Base-by-base conservation (phyloP, 1,140 invertebrate species). In the Drosophila neocordata region DNA sequence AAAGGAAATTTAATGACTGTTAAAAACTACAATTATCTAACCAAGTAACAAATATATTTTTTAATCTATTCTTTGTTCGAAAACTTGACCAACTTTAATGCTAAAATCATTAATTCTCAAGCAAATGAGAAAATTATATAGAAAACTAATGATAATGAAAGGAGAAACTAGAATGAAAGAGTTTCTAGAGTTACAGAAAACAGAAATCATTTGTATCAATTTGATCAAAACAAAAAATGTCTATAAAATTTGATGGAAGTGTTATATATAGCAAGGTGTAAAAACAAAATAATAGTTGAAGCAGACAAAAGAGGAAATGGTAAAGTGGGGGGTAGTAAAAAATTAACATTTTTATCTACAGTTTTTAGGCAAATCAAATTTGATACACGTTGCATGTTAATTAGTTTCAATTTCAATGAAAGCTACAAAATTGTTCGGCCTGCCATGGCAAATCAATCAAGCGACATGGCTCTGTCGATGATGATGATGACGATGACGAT, bases 351-450 rank as follows among this genome's bases (percentile, higher is more conserved):
- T n/a, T 38, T 57, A 27, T 41, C 48, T 35, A 35, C 27, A 11
- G 22, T 48, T 58, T 55, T 24, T 57, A 18, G 8, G 41, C 41
- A 48, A 48, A 20, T 48, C 41, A 27, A 20, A 48, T 48, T 48
- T 48, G 15, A 48, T 48, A 48, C 41, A 48, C 41, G 41, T 48
- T 48, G 41, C 41, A 48, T 48, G 41, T 48, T 48, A 69, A 69
- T 69, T 65, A 69, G 61, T 59, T 69, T 65, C 55, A 69, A 69
- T 69, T 69, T 69, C 53, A 63, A 52, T 37, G 22, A 48, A 48
- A 48, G 41, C 41, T 44, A 44, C 41, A 44, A 44, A 44, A 44
- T 44, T 44, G 41, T 44, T 44, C 41, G 41, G 41, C 13, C 41
- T 48, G 41, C 41, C 41, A 48, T 48, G 15, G 41, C 41, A 48